Percentiles rank a stretch among this genome's conserved stretches.
Evolutionary conservation across 2,888 invertebrate species (phyloP).

Genomic region (Cephalotes varians): DNA sequence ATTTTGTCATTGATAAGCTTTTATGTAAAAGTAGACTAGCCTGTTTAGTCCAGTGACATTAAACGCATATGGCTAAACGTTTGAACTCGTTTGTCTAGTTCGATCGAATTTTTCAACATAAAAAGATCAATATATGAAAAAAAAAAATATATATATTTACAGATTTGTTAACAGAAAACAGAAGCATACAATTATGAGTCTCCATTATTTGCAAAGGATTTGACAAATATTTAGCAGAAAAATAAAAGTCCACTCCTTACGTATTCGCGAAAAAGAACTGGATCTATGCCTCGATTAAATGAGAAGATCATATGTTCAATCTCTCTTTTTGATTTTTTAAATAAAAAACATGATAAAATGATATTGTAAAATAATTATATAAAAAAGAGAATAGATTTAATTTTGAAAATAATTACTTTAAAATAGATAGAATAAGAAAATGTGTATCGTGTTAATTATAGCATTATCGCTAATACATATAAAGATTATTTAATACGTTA

Average conservation of each 20-base stretch:
- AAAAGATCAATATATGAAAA: background rate
- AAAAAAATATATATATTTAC: constrained; percentile 11
- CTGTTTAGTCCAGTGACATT: constrained; percentile 1
- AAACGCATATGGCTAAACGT: background rate
- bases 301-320: background rate
- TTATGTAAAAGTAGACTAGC: background rate
- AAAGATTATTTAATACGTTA: background rate
- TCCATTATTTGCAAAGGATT: constrained; percentile 5
- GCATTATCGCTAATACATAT: background rate
- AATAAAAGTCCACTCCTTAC: constrained; percentile 2
- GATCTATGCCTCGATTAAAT: constrained; percentile 65
- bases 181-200: background rate
- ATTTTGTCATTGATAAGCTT: constrained; percentile 4
- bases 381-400: too few species aligned
- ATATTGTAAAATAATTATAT: too few species aligned
- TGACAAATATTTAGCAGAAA: background rate
- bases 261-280: constrained; percentile 72
- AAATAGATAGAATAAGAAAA: background rate
- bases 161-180: constrained; percentile 44
- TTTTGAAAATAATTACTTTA: too few species aligned
- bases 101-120: background rate
- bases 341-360: too few species aligned
- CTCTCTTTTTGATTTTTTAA: too few species aligned
- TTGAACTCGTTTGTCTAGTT: background rate
- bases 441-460: background rate